phyloP scores from a whole-genome alignment of 2,113 vertebrate species.

The Saccopteryx leptura region DNA sequence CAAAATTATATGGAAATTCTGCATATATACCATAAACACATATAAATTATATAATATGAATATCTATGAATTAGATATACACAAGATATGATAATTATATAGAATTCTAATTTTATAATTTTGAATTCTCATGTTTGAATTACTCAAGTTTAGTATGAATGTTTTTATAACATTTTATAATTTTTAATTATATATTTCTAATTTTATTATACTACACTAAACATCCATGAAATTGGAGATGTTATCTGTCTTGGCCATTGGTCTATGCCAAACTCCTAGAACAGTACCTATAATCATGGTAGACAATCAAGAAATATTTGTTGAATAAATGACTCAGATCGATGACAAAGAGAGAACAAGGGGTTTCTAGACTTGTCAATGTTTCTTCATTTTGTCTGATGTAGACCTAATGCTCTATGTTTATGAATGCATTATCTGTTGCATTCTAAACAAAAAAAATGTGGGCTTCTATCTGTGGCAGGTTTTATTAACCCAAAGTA shows the following conservation, averaged over 20 bases:
- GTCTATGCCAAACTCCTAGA: not conserved
- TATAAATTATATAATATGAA: not conserved
- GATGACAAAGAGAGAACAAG: not conserved
- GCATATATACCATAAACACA: not conserved
- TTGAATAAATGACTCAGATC: not conserved
- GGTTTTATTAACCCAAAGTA: not conserved
- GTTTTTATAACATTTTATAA: not conserved
- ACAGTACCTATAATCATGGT: not conserved
- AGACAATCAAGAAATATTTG: not conserved
- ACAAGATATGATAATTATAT: not conserved
- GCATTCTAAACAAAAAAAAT: not conserved
- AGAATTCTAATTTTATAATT: not conserved
- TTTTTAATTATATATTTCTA: constrained; percentile 2
- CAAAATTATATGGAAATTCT: not conserved
- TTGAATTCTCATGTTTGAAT: not conserved
- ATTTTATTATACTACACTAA: not conserved
- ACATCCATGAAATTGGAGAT: not conserved
- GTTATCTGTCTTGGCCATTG: not conserved
- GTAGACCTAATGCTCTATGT: not conserved
- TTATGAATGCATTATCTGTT: not conserved
- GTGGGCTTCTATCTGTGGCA: not conserved
- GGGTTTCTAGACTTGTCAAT: not conserved
- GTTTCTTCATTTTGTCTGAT: not conserved
- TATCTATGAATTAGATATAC: not conserved
- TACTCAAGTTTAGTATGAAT: not conserved